Percentiles rank a stretch among this genome's conserved stretches.
These are phyloP conservation scores for Megaptera novaeangliae DNA, from an alignment of 2,113 vertebrate genomes.

Conservation along the genomic window DNA sequence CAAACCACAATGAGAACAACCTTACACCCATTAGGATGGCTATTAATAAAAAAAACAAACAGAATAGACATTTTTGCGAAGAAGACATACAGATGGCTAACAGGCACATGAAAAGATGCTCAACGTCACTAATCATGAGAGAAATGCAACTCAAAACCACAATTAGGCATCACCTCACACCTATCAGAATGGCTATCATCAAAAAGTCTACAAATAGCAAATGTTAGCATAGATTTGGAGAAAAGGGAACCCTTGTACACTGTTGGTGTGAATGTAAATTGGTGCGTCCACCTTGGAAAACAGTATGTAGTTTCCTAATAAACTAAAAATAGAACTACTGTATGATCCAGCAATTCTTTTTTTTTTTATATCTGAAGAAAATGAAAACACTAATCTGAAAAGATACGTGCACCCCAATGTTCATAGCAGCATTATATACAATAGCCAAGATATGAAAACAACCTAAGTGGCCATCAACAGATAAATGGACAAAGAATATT, in stretches of 20 bases:
- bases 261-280: no score
- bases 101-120: not conserved
- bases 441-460: not conserved
- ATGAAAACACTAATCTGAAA: not conserved
- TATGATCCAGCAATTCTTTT: not conserved
- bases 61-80: not conserved
- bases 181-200: not conserved
- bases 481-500: no score
- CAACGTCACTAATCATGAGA: not conserved
- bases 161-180: not conserved
- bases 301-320: no score
- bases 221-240: no score
- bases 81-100: not conserved
- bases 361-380: not conserved
- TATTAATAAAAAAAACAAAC: not conserved
- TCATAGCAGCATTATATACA: not conserved
- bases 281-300: no score
- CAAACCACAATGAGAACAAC: not conserved
- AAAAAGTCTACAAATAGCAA: no score
- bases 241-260: no score
- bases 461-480: no score
- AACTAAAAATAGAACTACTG: no score
- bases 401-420: not conserved
- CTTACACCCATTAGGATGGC: not conserved
- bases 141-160: not conserved